Conservation (phyloP, 1,140 invertebrate genomes). For the Polyergus mexicanus region DNA sequence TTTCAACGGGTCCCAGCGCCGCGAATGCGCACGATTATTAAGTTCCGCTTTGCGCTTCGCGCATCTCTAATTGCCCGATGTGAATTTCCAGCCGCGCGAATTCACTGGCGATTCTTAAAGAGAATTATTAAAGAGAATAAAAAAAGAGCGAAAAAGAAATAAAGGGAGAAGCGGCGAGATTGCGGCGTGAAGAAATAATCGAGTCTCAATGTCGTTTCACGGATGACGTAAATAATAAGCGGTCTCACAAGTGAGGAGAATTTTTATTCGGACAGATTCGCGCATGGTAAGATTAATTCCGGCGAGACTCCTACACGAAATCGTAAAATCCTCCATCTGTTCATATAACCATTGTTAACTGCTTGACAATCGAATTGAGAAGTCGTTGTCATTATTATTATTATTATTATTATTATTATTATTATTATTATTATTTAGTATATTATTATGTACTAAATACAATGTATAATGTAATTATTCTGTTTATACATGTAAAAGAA, state of each 20-base stretch:
- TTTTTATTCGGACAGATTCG: conserved; percentile 14
- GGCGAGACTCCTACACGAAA: not conserved
- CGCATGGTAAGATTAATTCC: not conserved
- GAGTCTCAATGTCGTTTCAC: conserved; percentile 13
- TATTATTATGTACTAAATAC: not conserved
- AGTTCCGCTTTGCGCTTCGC: conserved; percentile 79
- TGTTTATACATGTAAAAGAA: not conserved
- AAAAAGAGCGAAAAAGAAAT: conserved; percentile 47
- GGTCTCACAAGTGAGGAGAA: not conserved
- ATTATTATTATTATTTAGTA: not conserved
- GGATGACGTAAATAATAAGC: conserved; percentile 31
- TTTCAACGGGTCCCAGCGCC: conserved; percentile 78
- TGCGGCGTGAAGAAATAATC: conserved; percentile 10
- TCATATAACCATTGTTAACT: not conserved
- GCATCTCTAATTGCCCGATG: conserved; percentile 76
- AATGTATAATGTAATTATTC: not conserved
- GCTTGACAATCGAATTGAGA: not conserved
- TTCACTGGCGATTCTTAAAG: conserved; percentile 4
- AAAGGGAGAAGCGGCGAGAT: not conserved
- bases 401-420: not conserved
- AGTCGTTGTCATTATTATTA: not conserved
- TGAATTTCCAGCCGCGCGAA: conserved; percentile 65
- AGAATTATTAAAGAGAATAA: conserved; percentile 33
- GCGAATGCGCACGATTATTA: conserved; percentile 80
- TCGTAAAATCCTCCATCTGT: not conserved